A percentile compares a stretch with the other conserved stretches of the same genome.
These are phyloP conservation scores for Drosophila koepferae DNA, from an alignment of 2,888 invertebrate genomes.

Conservation along the genomic window DNA sequence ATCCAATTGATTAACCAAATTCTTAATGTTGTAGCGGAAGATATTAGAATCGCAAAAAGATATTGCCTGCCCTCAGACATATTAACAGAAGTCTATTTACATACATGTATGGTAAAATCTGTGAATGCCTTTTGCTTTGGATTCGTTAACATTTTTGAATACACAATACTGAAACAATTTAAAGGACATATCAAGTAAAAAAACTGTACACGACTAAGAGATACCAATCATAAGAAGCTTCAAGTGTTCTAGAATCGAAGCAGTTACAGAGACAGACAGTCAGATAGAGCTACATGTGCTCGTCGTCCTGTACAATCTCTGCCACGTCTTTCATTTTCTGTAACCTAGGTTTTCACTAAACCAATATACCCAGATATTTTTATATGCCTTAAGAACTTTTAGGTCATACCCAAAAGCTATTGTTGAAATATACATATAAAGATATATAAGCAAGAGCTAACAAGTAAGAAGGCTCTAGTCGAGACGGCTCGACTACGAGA, in stretches of 20 bases:
- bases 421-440: too few species aligned
- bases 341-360: not conserved
- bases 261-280: not conserved
- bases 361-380: not conserved
- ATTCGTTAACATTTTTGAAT: not conserved
- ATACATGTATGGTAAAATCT: not conserved
- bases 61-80: not conserved
- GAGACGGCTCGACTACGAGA: too few species aligned
- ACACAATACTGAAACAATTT: not conserved
- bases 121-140: not conserved
- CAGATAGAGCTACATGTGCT: not conserved
- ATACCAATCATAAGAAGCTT: not conserved
- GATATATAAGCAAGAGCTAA: too few species aligned
- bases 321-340: too few species aligned
- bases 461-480: too few species aligned
- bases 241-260: not conserved
- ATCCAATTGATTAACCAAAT: conserved; percentile 60
- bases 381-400: not conserved
- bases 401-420: too few species aligned
- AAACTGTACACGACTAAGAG: not conserved
- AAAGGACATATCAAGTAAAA: not conserved
- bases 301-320: too few species aligned
- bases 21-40: conserved; percentile 28
- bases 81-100: not conserved
- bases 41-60: conserved; percentile 29